A percentile compares a stretch with the other conserved stretches of the same genome.
Conservation (phyloP, 1,140 invertebrate species). For the Acromyrmex heyeri region DNA sequence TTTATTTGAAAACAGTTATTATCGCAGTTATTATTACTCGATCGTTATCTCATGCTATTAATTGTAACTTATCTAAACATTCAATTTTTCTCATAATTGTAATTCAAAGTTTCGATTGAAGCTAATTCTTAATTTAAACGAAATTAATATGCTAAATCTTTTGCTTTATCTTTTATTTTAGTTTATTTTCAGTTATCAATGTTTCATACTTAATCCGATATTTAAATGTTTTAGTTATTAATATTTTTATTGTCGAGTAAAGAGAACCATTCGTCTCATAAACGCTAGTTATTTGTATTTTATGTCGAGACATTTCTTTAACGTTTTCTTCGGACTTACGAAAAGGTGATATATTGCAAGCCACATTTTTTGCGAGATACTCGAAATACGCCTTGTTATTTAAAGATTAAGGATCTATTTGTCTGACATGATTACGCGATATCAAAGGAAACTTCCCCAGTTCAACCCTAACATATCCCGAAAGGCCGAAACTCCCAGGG, state of each 20-base stretch:
- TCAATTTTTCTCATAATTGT: not conserved
- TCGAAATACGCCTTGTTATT: conserved; percentile 30
- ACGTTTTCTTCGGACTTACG: not conserved
- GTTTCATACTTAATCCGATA: not conserved
- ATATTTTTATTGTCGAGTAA: not conserved
- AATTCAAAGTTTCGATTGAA: not conserved
- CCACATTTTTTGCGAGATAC: not conserved
- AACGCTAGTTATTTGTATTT: conserved; percentile 7
- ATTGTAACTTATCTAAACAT: not conserved
- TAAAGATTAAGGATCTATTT: conserved; percentile 41
- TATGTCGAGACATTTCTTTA: not conserved
- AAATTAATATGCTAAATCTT: not conserved
- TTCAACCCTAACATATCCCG: not conserved
- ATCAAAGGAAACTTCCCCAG: conserved; percentile 3
- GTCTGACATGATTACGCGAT: conserved; percentile 43
- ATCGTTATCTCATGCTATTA: not conserved
- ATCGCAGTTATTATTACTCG: too few species aligned
- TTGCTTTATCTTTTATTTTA: too few species aligned
- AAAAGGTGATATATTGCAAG: conserved; percentile 25
- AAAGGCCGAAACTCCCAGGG: not conserved
- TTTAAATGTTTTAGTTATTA: not conserved
- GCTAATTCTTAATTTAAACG: not conserved
- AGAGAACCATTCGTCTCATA: not conserved
- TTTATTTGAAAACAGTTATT: not conserved
- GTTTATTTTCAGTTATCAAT: not conserved